Evolutionary conservation across 2,888 invertebrate species (phyloP).

Genomic region (Plutella xylostella): DNA sequence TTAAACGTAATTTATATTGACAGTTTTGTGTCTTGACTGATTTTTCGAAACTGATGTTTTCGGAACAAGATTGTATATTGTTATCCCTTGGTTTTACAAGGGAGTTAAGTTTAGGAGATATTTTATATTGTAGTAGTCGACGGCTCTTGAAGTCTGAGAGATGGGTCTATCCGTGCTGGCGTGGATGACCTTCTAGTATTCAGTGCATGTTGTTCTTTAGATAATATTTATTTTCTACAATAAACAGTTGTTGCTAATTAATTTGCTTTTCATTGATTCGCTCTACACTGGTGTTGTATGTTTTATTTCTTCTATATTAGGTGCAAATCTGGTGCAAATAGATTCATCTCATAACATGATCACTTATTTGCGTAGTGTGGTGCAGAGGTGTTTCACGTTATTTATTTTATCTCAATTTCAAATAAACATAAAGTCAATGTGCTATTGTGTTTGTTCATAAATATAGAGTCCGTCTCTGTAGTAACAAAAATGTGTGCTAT

Average conservation of each 20-base stretch:
- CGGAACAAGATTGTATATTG: conserved; percentile 58
- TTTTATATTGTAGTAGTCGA: not conserved
- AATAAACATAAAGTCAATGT: no score
- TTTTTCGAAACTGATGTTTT: conserved; percentile 54
- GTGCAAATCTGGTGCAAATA: no score
- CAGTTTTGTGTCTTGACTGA: conserved; percentile 65
- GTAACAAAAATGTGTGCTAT: no score
- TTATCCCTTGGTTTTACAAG: conserved; percentile 69
- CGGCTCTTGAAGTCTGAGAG: conserved; percentile 39
- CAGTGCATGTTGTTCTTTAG: conserved; percentile 50
- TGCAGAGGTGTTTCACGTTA: no score
- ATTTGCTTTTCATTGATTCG: conserved; percentile 22
- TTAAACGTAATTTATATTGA: conserved; percentile 47
- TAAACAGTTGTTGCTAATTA: conserved; percentile 22
- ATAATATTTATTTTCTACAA: conserved; percentile 31
- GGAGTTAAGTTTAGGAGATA: conserved; percentile 28
- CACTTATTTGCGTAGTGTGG: no score
- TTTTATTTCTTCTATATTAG: no score
- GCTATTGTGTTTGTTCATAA: no score
- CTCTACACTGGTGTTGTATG: not conserved
- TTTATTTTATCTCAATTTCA: no score
- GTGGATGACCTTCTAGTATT: conserved; percentile 61
- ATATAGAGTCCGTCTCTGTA: no score
- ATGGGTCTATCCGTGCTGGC: conserved; percentile 35
- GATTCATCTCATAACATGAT: no score